Percentiles rank a stretch among this genome's conserved stretches.
Evolutionary conservation across 2,888 invertebrate species (phyloP).

Genomic region (Drosophila crucigera): DNA sequence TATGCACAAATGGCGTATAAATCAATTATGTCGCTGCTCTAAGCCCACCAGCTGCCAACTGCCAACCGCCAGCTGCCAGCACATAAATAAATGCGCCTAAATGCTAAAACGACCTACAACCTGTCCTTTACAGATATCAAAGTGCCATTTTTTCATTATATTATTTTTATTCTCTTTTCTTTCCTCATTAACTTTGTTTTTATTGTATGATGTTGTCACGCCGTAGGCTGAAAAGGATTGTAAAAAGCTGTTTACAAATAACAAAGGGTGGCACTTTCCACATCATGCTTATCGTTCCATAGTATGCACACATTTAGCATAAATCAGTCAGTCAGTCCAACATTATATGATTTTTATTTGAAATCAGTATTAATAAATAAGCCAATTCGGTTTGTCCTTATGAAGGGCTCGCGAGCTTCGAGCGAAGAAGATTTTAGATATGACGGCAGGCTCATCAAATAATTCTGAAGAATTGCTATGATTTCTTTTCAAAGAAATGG

Average conservation of each 20-base stretch:
- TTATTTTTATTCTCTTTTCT: background rate
- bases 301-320: background rate
- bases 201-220: constrained; percentile 21
- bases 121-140: constrained; percentile 17
- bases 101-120: constrained; percentile 9
- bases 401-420: background rate
- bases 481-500: background rate
- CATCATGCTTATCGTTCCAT: background rate
- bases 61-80: background rate
- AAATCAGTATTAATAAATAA: background rate
- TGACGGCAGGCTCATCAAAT: background rate
- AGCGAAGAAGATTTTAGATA: background rate
- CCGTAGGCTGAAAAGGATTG: constrained; percentile 14
- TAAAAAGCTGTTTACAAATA: background rate
- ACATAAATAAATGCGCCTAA: constrained; percentile 13
- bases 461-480: background rate
- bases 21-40: constrained; percentile 65
- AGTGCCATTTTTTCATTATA: constrained; percentile 14
- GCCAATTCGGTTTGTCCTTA: background rate
- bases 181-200: constrained; percentile 25
- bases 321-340: background rate
- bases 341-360: background rate
- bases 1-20: constrained; percentile 55
- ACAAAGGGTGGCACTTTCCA: background rate
- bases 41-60: constrained; percentile 46